A percentile compares a stretch with the other conserved stretches of the same genome.
Evolutionary conservation across 1,140 invertebrate genomes (phyloP).

Genomic region (Maniola jurtina): DNA sequence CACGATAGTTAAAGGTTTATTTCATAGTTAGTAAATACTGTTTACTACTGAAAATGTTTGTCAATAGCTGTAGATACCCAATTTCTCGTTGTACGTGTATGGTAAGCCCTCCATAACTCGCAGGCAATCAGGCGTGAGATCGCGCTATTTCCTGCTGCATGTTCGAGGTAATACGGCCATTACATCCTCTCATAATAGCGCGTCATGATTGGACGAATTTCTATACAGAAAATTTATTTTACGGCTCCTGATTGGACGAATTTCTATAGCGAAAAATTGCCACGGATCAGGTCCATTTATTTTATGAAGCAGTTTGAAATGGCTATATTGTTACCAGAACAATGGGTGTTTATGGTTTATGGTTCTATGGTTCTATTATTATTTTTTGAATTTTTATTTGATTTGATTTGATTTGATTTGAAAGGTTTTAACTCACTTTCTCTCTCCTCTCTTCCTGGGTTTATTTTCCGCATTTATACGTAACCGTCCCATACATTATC

Average conservation of each 20-base stretch:
- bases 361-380: background rate
- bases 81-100: slow-evolving; percentile 13
- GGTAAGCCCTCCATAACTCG: slow-evolving; percentile 29
- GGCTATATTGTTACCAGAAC: background rate
- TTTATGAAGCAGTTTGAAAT: slow-evolving; percentile 8
- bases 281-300: slow-evolving; percentile 17
- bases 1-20: too few species aligned
- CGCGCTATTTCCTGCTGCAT: slow-evolving; percentile 30
- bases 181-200: slow-evolving; percentile 28
- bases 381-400: background rate
- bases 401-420: too few species aligned
- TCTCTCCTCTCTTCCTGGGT: too few species aligned
- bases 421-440: too few species aligned
- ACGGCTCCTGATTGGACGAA: background rate
- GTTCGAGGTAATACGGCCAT: slow-evolving; percentile 26
- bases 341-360: background rate
- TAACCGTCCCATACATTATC: too few species aligned
- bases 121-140: slow-evolving; percentile 32
- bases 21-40: too few species aligned
- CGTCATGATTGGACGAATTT: slow-evolving; percentile 12
- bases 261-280: slow-evolving; percentile 24
- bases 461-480: too few species aligned
- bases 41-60: background rate
- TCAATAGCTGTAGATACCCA: background rate
- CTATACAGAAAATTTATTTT: slow-evolving; percentile 23